Base-by-base conservation (phyloP, 1,140 invertebrate species). In the Pogonomyrmex californicus region DNA sequence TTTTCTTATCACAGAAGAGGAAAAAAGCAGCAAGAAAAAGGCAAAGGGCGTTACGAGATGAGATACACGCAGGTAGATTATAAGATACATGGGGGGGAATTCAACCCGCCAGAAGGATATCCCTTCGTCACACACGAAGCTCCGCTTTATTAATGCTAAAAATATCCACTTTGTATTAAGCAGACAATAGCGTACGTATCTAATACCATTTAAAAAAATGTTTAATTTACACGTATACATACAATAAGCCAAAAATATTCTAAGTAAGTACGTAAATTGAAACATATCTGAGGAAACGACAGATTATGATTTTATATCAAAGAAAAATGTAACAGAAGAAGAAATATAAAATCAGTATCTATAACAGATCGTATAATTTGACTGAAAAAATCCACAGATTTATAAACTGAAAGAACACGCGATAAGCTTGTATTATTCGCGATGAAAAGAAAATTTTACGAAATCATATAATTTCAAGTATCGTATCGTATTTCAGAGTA, bases 131-230 rank as follows among this genome's bases (percentile, higher is more conserved):
- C 33, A 36, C n/a, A 73, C 33, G 36, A 75, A 73, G 68, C 54
- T 75, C 30, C 17, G 38, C 79, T 60, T 33, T 41, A 73, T 71
- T 82, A 83, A 60, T 56, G 79, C 79, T 83, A 83, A 83, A 83
- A 83, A 73, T 83, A 83, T 33, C 23, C 56, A 54, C 33, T 36
- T 30, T 41, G 47, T 36, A 56, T 49, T 54, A 49, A 44, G 38
- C 54, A 44, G 7, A 83, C 79, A 83, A 83, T 62, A 17, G 30
- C n/a, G 23, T 41, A 62, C 5, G 54, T 51, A 60, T 36, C n/a
- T 30, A 56, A 36, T 36, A 49, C 44, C 47, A 30, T 73, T 75
- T 73, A 23, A 62, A 58, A 73, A 73, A 41, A 4, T 30, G 33
- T 58, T 2, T 30, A 60, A 62, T 68, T 81, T 17, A 41, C 38